A percentile compares a stretch with the other conserved stretches of the same genome.
Conservation (phyloP, 2,888 invertebrate genomes). For the Furcula furcula region DNA sequence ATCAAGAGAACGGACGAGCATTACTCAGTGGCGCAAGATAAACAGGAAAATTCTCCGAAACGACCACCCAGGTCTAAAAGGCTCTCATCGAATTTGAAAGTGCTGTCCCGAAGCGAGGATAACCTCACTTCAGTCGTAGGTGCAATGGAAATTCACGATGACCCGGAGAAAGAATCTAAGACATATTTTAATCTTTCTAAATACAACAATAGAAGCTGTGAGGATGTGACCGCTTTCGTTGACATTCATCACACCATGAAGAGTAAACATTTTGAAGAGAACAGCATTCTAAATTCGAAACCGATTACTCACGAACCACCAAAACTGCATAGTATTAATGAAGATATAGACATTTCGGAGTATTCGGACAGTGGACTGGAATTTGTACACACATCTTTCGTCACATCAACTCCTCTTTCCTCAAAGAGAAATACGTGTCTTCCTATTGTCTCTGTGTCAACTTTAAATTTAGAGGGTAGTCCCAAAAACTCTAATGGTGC, state of each 20-base stretch:
- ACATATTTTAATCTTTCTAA: conserved; percentile 51
- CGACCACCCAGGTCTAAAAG: conserved; percentile 60
- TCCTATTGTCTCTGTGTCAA: conserved; percentile 53
- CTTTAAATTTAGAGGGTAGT: conserved; percentile 64
- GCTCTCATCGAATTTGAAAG: conserved; percentile 43
- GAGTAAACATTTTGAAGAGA: conserved; percentile 66
- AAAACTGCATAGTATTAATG: conserved; percentile 59
- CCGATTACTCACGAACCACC: conserved; percentile 37
- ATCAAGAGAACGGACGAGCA: conserved; percentile 65
- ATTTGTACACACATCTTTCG: conserved; percentile 49
- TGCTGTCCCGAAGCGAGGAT: conserved; percentile 67
- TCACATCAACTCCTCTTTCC: conserved; percentile 61
- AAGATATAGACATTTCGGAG: conserved; percentile 47
- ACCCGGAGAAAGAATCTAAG: conserved; percentile 42
- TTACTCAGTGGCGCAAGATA: conserved; percentile 37
- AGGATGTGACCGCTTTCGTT: conserved; percentile 67
- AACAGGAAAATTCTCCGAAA: conserved; percentile 47
- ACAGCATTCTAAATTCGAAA: conserved; percentile 68
- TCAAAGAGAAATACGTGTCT: conserved; percentile 62
- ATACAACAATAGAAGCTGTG: conserved; percentile 69
- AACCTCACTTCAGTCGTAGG: conserved; percentile 62
- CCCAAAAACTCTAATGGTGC: conserved; percentile 46
- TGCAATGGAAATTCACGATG: conserved; percentile 54
- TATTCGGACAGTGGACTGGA: conserved; percentile 61
- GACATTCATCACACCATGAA: conserved; percentile 58